phyloP scores from a whole-genome alignment of 2,888 invertebrate genomes.

The Dryobotodes eremita region DNA sequence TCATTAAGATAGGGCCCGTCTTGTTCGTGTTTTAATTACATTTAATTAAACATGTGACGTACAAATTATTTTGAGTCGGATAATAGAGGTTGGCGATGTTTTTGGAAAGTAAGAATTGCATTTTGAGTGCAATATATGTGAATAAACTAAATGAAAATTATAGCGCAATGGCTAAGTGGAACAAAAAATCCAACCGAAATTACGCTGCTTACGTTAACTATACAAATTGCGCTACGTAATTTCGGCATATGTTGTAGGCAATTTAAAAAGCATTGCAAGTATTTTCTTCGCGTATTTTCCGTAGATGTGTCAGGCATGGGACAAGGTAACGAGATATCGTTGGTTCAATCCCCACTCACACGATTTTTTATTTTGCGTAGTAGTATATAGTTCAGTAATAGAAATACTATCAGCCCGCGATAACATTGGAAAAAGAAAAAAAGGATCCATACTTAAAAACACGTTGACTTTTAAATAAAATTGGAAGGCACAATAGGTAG shows the following conservation, averaged over 20 bases:
- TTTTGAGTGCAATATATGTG: background rate
- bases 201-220: background rate
- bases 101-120: background rate
- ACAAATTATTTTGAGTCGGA: constrained; percentile 44
- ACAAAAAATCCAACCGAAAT: background rate
- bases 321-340: background rate
- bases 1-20: constrained; percentile 67
- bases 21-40: constrained; percentile 66
- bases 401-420: background rate
- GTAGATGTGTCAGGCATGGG: background rate
- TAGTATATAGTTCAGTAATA: background rate
- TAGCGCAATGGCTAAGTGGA: no score
- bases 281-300: background rate
- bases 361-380: background rate
- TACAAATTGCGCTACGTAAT: background rate
- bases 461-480: background rate
- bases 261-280: background rate
- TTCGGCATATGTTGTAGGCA: no score
- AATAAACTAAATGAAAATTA: background rate
- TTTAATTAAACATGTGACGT: constrained; percentile 63
- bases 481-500: background rate
- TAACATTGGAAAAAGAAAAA: background rate
- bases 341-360: background rate
- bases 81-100: constrained; percentile 5
- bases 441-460: background rate